These are phyloP conservation scores for Umimayanthus kanabou DNA, from an alignment of 92 coral and sea anemone genomes.

Conservation along the genomic window DNA sequence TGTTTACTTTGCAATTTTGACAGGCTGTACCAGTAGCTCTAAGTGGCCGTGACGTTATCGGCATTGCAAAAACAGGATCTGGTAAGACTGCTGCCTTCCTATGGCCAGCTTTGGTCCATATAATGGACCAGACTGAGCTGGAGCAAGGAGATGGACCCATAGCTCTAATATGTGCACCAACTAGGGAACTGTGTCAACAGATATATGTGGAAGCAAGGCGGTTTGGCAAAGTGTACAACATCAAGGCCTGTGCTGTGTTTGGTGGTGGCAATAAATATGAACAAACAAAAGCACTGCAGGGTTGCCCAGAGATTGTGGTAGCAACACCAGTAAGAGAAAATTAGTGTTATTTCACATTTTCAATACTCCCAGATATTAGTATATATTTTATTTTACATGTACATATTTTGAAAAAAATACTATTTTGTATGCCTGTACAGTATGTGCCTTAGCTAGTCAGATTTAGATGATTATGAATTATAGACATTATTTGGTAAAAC, in stretches of 20 bases:
- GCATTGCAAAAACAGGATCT: constrained; percentile 98
- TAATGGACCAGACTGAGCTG: constrained; percentile 97
- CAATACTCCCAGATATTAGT: not conserved
- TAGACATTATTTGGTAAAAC: too few relatives aligned
- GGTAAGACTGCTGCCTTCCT: constrained; percentile 99
- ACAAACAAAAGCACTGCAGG: constrained; percentile 93
- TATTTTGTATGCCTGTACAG: too few relatives aligned
- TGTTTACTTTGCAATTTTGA: not conserved
- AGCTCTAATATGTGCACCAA: constrained; percentile 97
- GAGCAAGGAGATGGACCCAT: constrained; percentile 97
- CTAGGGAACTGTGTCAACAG: constrained; percentile 98
- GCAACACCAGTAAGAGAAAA: constrained; percentile 92
- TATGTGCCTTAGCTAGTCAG: too few relatives aligned
- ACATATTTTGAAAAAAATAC: too few relatives aligned
- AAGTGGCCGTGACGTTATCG: constrained; percentile 98
- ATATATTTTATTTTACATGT: too few relatives aligned
- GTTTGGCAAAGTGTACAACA: constrained; percentile 95
- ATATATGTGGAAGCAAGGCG: constrained; percentile 90
- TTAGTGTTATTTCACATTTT: not conserved
- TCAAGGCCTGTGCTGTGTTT: constrained; percentile 92
- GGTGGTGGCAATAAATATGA: constrained; percentile 99
- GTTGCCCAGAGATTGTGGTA: constrained; percentile 96
- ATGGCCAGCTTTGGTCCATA: constrained; percentile 96
- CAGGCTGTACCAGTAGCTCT: constrained; percentile 95
- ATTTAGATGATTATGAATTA: too few relatives aligned